phyloP scores from a whole-genome alignment of 2,888 invertebrate species.

The Phaonia tiefii region DNA sequence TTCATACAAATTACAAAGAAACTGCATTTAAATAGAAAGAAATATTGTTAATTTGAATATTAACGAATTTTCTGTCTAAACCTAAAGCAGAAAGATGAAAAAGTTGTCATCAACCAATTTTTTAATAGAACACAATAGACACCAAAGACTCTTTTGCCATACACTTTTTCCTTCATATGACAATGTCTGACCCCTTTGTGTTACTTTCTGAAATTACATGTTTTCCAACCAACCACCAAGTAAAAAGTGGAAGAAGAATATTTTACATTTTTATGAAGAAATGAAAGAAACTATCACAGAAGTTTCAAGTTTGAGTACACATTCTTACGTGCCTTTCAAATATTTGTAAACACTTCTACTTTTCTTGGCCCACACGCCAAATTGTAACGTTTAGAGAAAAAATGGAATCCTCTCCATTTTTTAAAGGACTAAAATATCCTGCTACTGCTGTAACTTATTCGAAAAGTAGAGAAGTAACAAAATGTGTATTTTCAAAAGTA shows the following conservation, averaged over 20 bases:
- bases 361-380: conserved; percentile 17
- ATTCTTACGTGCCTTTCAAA: conserved; percentile 52
- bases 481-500: conserved; percentile 44
- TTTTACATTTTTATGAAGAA: not conserved
- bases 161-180: conserved; percentile 38
- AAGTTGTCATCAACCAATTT: too few relatives aligned
- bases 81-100: too few relatives aligned
- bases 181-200: conserved; percentile 63
- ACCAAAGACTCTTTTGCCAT: not conserved
- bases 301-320: conserved; percentile 10
- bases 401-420: not conserved
- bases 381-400: conserved; percentile 5
- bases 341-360: conserved; percentile 40
- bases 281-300: conserved; percentile 11
- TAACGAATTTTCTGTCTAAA: too few relatives aligned
- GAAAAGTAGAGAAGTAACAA: conserved; percentile 3
- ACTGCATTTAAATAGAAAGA: too few relatives aligned
- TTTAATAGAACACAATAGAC: not conserved
- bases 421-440: not conserved
- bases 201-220: conserved; percentile 42
- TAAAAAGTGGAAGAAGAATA: conserved; percentile 13
- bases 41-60: too few relatives aligned
- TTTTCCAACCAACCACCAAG: not conserved
- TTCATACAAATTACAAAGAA: too few relatives aligned
- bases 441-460: not conserved